Evolutionary conservation across 2,797 vertebrate genomes (phyloP).

Genomic region (Girardinus metallicus): DNA sequence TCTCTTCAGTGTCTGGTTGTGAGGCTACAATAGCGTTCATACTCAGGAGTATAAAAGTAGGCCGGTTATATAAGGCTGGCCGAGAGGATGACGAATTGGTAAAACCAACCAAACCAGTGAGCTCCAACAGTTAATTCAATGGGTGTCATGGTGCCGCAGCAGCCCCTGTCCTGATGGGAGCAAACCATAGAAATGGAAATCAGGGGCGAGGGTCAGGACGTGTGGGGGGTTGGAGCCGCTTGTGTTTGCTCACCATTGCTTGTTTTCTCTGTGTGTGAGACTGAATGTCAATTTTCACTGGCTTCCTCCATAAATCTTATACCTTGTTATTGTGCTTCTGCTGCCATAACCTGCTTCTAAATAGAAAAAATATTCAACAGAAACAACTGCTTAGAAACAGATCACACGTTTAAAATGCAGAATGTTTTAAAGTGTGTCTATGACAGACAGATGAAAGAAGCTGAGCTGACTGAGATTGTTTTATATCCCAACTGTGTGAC

Average conservation of each 20-base stretch:
- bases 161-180: conserved; percentile 58
- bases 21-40: conserved; percentile 47
- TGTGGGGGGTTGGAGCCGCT: conserved; percentile 35
- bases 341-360: conserved; percentile 16
- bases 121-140: conserved; percentile 64
- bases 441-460: conserved; percentile 40
- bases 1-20: conserved; percentile 45
- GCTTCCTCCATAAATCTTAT: conserved; percentile 24
- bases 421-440: conserved; percentile 33
- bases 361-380: conserved; percentile 16
- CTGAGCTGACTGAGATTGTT: conserved; percentile 29
- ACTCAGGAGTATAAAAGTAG: conserved; percentile 63
- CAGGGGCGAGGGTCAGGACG: conserved; percentile 62
- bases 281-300: conserved; percentile 39
- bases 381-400: conserved; percentile 12
- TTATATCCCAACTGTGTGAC: conserved; percentile 49
- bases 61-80: conserved; percentile 71
- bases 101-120: conserved; percentile 23
- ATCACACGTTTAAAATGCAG: conserved; percentile 29
- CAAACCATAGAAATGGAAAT: conserved; percentile 76
- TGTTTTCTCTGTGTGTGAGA: conserved; percentile 37
- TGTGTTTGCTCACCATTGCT: conserved; percentile 50
- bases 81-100: conserved; percentile 48
- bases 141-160: conserved; percentile 56
- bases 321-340: conserved; percentile 24